A percentile compares a stretch with the other conserved stretches of the same genome.
These are phyloP conservation scores for Cepaea hortensis DNA, from an alignment of 2,888 invertebrate genomes.

Conservation along the genomic window DNA sequence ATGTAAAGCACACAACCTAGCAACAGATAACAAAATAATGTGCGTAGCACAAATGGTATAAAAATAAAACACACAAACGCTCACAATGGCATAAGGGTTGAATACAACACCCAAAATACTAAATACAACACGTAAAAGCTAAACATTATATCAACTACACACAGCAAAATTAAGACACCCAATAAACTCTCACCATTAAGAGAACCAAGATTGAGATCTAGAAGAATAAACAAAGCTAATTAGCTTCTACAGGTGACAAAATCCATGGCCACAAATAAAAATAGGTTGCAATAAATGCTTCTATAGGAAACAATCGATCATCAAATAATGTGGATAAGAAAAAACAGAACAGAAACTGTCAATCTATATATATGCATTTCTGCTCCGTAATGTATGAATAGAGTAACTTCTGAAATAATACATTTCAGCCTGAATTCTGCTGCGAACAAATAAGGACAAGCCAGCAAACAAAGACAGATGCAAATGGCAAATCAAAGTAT, in stretches of 20 bases:
- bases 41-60: too few relatives aligned
- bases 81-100: too few relatives aligned
- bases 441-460: not conserved
- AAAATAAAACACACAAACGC: too few relatives aligned
- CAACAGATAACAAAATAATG: too few relatives aligned
- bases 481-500: not conserved
- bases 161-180: not conserved
- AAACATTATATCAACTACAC: not conserved
- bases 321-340: not conserved
- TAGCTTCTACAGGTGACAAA: not conserved
- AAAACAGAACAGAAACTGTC: not conserved
- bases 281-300: not conserved
- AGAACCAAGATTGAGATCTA: slow-evolving; percentile 44
- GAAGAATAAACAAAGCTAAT: slow-evolving; percentile 6
- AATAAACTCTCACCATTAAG: slow-evolving; percentile 31
- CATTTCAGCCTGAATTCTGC: not conserved
- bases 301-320: not conserved
- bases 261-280: not conserved
- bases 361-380: not conserved
- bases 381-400: not conserved
- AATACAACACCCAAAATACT: not conserved
- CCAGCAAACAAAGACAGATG: not conserved
- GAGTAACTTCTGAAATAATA: not conserved
- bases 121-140: not conserved
- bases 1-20: too few relatives aligned